These are phyloP conservation scores for Eledone cirrhosa DNA, from an alignment of 2,888 invertebrate genomes.

Conservation along the genomic window DNA sequence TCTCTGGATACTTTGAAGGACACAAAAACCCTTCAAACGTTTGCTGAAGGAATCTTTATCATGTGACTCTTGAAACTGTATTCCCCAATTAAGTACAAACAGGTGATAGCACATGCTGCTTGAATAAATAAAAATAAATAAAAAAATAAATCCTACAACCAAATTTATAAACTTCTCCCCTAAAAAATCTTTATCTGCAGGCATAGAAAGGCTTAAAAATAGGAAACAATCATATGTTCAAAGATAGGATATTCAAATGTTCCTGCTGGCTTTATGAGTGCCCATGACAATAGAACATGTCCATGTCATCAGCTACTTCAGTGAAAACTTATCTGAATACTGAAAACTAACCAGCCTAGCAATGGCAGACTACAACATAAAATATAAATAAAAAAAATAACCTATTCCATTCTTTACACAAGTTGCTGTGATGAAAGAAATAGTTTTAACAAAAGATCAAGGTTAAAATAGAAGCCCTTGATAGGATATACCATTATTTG, in stretches of 20 bases:
- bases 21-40: too few species aligned
- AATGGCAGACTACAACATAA: too few species aligned
- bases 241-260: slow-evolving; percentile 19
- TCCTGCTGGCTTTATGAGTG: slow-evolving; percentile 14
- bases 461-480: slow-evolving; percentile 5
- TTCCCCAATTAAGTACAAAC: slow-evolving; percentile 10
- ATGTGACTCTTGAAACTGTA: neutral
- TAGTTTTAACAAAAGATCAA: slow-evolving; percentile 23
- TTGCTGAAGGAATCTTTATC: neutral
- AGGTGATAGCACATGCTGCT: neutral
- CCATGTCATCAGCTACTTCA: slow-evolving; percentile 13
- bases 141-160: neutral
- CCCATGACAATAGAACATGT: slow-evolving; percentile 7
- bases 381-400: neutral
- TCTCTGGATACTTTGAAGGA: too few species aligned
- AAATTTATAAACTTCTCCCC: neutral
- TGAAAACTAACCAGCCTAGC: neutral
- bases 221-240: slow-evolving; percentile 12
- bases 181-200: neutral
- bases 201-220: slow-evolving; percentile 3
- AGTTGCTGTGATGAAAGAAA: slow-evolving; percentile 20
- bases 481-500: neutral
- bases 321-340: slow-evolving; percentile 23
- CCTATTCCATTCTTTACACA: slow-evolving; percentile 4
- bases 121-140: neutral